Evolutionary conservation across 2,113 vertebrate genomes (phyloP), one percentile per base, ranked within the genome.

Genomic region (Vulpes lagopus): DNA sequence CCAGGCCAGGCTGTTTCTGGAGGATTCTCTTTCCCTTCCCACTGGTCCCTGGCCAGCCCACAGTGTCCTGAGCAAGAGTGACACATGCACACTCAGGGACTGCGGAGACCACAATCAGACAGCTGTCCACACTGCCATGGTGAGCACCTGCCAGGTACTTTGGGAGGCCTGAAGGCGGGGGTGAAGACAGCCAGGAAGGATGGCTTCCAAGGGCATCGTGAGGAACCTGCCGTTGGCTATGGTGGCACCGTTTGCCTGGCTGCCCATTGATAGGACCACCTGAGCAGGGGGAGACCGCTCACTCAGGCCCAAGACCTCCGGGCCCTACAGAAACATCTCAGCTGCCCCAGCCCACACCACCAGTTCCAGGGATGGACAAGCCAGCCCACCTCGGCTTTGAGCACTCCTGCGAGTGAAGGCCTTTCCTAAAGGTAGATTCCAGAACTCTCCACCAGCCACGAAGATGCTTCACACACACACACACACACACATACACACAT

Each of bases 171-270:
- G 17, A 35, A 35, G 32, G 9, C 8, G 3, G 11, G 20, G 27
- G 14, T 16, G 25, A n/a, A 60, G 30, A n/a, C n/a, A 43, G 55
- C 22, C 32, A 0, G 20, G 43, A 14, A n/a, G 25, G n/a, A 20
- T 0, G 9, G n/a, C 57, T 16, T 43, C 69, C 11, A 0, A 0
- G 0, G 3, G 11, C 57, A 6, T 27, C 4, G 0, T 0, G 3
- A 9, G 67, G 51, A 80, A 30, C 15, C 27, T 19, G 32, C 85
- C 27, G 1, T 11, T 0, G 30, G 27, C 22, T 15, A 1, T 6
- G 59, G 17, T 14, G 3, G 11, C 65, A 15, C 10, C 3, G 0
- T 23, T 59, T 6, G 4, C 14, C 30, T 9, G 3, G n/a, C 49
- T 43, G 71, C 60, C 55, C 32, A 0, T 67, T 0, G 4, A 11